These are phyloP conservation scores for Okapia johnstoni DNA, from an alignment of 2,113 vertebrate species.

Conservation along the genomic window DNA sequence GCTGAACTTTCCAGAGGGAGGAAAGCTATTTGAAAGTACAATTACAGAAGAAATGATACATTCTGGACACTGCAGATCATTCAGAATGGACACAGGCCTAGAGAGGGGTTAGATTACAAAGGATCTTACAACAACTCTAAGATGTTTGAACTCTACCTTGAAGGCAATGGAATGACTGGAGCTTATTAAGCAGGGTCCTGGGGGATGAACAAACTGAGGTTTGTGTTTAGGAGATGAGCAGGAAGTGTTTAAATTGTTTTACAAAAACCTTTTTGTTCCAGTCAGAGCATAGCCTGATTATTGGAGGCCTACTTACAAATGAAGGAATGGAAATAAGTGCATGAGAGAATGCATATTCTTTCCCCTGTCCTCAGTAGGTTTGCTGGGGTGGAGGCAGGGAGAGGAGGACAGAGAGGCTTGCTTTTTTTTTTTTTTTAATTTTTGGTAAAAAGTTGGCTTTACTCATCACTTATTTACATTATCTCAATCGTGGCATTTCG, in stretches of 20 bases:
- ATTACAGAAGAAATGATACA: neutral
- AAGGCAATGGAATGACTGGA: neutral
- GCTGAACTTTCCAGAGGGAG: neutral
- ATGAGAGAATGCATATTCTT: neutral
- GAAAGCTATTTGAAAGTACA: neutral
- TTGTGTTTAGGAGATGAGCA: neutral
- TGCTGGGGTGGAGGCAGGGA: neutral
- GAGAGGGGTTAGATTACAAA: neutral
- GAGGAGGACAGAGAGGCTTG: neutral
- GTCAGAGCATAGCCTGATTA: neutral
- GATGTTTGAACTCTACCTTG: neutral
- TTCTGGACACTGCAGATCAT: neutral
- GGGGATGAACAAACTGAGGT: neutral
- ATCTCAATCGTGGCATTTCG: slow-evolving; percentile 43
- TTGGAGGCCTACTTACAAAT: neutral
- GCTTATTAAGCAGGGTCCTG: neutral
- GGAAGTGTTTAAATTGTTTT: neutral
- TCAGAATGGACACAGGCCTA: neutral
- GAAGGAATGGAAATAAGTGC: neutral
- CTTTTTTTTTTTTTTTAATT: neutral
- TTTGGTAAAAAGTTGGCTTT: slow-evolving; percentile 55
- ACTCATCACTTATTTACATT: slow-evolving; percentile 32
- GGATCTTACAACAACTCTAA: neutral
- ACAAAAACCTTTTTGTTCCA: neutral
- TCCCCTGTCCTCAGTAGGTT: neutral